phyloP scores from a whole-genome alignment of 1,140 invertebrate species.

The Lepidostoma basale region DNA sequence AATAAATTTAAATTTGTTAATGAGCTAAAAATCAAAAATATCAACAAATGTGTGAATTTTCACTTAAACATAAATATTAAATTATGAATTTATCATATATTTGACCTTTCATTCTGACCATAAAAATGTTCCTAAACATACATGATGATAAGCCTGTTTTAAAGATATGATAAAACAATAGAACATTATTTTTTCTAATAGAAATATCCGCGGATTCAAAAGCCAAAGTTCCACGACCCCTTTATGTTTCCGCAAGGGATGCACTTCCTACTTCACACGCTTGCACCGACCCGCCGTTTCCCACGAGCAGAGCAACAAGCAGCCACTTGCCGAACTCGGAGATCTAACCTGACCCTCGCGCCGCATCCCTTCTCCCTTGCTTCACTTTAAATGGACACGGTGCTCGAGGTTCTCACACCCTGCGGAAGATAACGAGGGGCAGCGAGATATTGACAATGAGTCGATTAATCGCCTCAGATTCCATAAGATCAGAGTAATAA shows the following conservation, averaged over 20 bases:
- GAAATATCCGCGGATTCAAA: no score
- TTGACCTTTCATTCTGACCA: no score
- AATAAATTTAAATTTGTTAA: no score
- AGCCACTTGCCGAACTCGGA: slow-evolving; percentile 36
- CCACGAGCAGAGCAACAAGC: slow-evolving; percentile 29
- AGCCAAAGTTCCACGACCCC: background rate
- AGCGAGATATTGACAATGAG: slow-evolving; percentile 17
- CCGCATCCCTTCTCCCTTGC: slow-evolving; percentile 31
- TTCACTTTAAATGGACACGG: slow-evolving; percentile 21
- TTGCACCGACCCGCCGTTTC: slow-evolving; percentile 38
- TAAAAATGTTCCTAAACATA: no score
- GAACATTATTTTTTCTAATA: no score
- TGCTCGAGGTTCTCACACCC: background rate
- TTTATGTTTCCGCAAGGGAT: slow-evolving; percentile 31
- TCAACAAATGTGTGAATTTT: no score
- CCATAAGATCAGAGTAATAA: background rate
- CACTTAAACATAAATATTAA: no score
- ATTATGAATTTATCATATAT: no score
- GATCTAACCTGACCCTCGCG: slow-evolving; percentile 37
- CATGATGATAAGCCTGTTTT: no score
- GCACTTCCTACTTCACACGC: slow-evolving; percentile 45
- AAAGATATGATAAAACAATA: no score
- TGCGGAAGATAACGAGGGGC: background rate
- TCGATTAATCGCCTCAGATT: slow-evolving; percentile 28
- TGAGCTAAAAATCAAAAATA: no score